These are phyloP conservation scores for Aporrectodea caliginosa DNA, from an alignment of 1,140 invertebrate genomes.

Conservation along the genomic window DNA sequence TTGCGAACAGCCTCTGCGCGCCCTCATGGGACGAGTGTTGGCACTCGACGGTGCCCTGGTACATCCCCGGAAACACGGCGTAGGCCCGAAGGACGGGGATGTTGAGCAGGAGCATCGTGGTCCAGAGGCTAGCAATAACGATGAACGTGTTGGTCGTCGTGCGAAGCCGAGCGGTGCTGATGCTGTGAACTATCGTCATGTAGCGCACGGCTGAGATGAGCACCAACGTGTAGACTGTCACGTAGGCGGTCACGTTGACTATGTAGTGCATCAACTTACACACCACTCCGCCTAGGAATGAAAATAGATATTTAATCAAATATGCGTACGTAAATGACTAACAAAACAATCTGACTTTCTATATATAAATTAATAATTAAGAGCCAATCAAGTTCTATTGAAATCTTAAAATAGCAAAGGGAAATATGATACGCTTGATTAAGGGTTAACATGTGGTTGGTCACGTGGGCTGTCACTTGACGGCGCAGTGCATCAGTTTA, in stretches of 20 bases:
- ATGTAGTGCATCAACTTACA: constrained; percentile 31
- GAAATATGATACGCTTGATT: too few relatives aligned
- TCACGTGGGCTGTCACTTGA: too few relatives aligned
- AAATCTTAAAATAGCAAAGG: too few relatives aligned
- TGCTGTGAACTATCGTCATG: constrained; percentile 67
- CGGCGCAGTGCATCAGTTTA: too few relatives aligned
- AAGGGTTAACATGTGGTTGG: too few relatives aligned
- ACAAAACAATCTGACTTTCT: too few relatives aligned
- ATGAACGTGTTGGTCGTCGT: constrained; percentile 67
- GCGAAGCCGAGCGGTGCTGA: constrained; percentile 69
- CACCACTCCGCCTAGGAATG: not conserved
- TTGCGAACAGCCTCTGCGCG: constrained; percentile 21
- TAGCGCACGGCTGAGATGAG: constrained; percentile 88
- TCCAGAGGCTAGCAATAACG: constrained; percentile 8
- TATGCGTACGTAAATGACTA: too few relatives aligned
- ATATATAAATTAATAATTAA: too few relatives aligned
- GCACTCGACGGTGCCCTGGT: not conserved
- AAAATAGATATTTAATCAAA: too few relatives aligned
- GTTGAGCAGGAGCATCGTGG: not conserved
- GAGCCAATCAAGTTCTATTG: too few relatives aligned
- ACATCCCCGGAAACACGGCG: constrained; percentile 11
- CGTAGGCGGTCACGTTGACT: constrained; percentile 72
- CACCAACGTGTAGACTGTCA: constrained; percentile 82
- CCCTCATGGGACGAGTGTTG: constrained; percentile 5
- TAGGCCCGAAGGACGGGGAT: constrained; percentile 1